phyloP scores from a whole-genome alignment of 1,140 invertebrate genomes.

The Pachypsylla venusta region DNA sequence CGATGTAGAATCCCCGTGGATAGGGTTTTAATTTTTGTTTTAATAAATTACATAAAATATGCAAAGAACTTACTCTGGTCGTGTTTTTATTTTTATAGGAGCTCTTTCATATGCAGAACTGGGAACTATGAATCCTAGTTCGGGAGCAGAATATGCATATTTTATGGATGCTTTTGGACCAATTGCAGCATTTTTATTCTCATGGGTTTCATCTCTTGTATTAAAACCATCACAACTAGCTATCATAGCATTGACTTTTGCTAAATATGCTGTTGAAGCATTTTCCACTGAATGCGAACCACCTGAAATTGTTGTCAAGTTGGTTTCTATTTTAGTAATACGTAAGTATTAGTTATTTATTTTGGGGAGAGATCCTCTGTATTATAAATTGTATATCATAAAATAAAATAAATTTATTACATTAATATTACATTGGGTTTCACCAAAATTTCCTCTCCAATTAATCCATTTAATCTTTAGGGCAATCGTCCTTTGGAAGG shows the following conservation, averaged over 20 bases:
- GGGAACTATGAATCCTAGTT: constrained; percentile 84
- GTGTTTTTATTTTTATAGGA: constrained; percentile 39
- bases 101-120: constrained; percentile 84
- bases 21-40: not conserved
- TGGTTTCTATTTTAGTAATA: constrained; percentile 63
- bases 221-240: constrained; percentile 87
- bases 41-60: not conserved
- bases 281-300: constrained; percentile 73
- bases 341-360: too few relatives aligned
- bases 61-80: too few relatives aligned
- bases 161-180: constrained; percentile 81
- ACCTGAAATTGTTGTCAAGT: constrained; percentile 55
- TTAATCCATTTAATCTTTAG: too few relatives aligned
- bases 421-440: too few relatives aligned
- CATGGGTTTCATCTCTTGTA: constrained; percentile 80
- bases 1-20: too few relatives aligned
- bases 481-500: too few relatives aligned
- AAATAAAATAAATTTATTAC: too few relatives aligned
- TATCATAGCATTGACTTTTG: constrained; percentile 86
- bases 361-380: too few relatives aligned
- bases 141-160: constrained; percentile 84
- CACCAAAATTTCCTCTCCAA: too few relatives aligned
- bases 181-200: constrained; percentile 77
- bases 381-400: too few relatives aligned
- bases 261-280: constrained; percentile 83